Percentiles rank a stretch among this genome's conserved stretches.
Conservation (phyloP, 2,797 vertebrate genomes). For the Linurgus olivaceus region DNA sequence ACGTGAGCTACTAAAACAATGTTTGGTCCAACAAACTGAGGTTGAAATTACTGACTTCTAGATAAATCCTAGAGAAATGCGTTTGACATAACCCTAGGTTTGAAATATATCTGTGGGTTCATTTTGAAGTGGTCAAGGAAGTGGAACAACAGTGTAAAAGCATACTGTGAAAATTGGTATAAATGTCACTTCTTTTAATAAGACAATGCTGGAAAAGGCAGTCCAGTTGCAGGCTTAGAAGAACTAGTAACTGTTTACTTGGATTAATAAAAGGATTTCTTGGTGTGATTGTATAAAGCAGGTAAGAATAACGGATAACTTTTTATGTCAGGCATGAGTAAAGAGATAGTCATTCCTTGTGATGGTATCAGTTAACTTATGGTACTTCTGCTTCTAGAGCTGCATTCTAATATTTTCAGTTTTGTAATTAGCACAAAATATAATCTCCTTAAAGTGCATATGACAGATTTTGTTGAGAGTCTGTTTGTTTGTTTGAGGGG, state of each 20-base stretch:
- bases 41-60: not conserved
- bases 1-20: not conserved
- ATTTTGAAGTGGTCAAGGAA: not conserved
- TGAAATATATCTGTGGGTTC: not conserved
- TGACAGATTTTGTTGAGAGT: not conserved
- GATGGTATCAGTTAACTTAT: not conserved
- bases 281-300: not conserved
- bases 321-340: not conserved
- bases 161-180: not conserved
- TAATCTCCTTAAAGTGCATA: not conserved
- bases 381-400: not conserved
- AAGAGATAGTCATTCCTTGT: not conserved
- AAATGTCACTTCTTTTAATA: not conserved
- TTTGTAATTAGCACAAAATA: not conserved
- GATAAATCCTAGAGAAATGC: not conserved
- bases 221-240: not conserved
- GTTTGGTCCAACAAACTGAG: not conserved
- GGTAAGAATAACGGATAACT: not conserved
- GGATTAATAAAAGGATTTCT: not conserved
- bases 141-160: not conserved
- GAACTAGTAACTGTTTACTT: not conserved
- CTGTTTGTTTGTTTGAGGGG: not conserved
- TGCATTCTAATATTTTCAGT: not conserved
- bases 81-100: not conserved
- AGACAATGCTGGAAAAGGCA: not conserved